Evolutionary conservation across 2,113 vertebrate genomes (phyloP).

Genomic region (Paraplagusia blochii): DNA sequence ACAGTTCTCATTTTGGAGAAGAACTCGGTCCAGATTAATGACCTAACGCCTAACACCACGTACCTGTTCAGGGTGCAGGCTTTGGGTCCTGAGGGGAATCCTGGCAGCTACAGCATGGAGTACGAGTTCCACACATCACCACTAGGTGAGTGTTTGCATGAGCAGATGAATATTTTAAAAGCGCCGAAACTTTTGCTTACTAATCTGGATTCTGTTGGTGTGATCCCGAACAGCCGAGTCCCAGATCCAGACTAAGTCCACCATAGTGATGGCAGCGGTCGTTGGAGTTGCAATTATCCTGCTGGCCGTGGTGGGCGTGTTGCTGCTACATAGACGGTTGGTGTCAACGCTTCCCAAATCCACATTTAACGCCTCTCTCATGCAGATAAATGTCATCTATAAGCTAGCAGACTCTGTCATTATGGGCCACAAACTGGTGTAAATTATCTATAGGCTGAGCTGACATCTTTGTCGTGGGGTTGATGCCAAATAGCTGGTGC

Average conservation of each 20-base stretch:
- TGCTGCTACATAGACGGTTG: slow-evolving; percentile 81
- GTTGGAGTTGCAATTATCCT: slow-evolving; percentile 70
- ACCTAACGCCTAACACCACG: slow-evolving; percentile 81
- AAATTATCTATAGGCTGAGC: slow-evolving; percentile 21
- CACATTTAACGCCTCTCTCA: slow-evolving; percentile 41
- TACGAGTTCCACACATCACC: slow-evolving; percentile 84
- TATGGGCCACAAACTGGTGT: slow-evolving; percentile 23
- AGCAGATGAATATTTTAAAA: too few species aligned
- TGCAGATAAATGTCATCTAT: slow-evolving; percentile 51
- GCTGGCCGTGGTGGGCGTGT: slow-evolving; percentile 67
- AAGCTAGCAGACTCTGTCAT: slow-evolving; percentile 40
- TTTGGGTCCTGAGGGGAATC: slow-evolving; percentile 79
- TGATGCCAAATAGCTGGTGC: slow-evolving; percentile 49
- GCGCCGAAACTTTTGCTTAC: not conserved
- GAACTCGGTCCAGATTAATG: slow-evolving; percentile 79
- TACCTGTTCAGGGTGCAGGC: slow-evolving; percentile 91
- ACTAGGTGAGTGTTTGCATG: slow-evolving; percentile 44
- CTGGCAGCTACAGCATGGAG: slow-evolving; percentile 80
- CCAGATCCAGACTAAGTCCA: slow-evolving; percentile 71
- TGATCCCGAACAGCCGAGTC: slow-evolving; percentile 59
- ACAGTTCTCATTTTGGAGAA: slow-evolving; percentile 86
- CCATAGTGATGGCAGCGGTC: slow-evolving; percentile 74
- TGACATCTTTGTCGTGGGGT: slow-evolving; percentile 32
- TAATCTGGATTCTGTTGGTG: not conserved
- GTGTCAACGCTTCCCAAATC: slow-evolving; percentile 27